Base-by-base conservation (phyloP, 2,888 invertebrate genomes). In the Hypselothyrea guttata region DNA sequence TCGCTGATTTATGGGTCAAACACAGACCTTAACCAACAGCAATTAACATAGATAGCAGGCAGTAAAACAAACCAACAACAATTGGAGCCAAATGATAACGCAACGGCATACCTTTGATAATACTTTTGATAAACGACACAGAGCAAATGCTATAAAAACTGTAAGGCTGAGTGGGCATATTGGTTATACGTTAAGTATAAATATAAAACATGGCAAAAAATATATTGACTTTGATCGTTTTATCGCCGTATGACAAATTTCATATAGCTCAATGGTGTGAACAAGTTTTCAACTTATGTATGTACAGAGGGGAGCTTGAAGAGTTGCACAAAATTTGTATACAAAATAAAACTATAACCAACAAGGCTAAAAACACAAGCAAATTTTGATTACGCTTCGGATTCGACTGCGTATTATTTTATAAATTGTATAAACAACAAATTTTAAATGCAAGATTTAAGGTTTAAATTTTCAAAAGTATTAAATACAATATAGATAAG, bases 11-110 rank as follows among this genome's bases (percentile, higher is more conserved):
- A 35, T 69, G 37, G 55, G 48, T 59, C 60, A 37, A 16, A 9
- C 7, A 2, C 37, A 11, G 51, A 48, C 55, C 65, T 65, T 65
- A 63, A 65, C 63, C 58, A 48, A 53, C 40, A 45, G 35, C 31
- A 58, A 59, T 48, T 68, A 55, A 52, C 34, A 45, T 8, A 11
- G 30, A 45, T 0, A 9, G 13, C 16, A 35, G 7, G 7, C 34
- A 52, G 52, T 52, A 52, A 52, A 41, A 31, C 27, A 9, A 0
- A 11, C 30, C 30, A 40, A 59, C 51, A 54, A 30, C 45, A 49
- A 47, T 62, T 33, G 42, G 44, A 45, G 15, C 35, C 30, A 18
- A 27, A 8, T 16, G 31, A 45, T 33, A 9, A 33, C 41, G 34
- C 27, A 9, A 33, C 41, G 34, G 37, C 31, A 28, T 38, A 40